Conservation (phyloP, 2,113 vertebrate genomes). For the Pionites leucogaster region DNA sequence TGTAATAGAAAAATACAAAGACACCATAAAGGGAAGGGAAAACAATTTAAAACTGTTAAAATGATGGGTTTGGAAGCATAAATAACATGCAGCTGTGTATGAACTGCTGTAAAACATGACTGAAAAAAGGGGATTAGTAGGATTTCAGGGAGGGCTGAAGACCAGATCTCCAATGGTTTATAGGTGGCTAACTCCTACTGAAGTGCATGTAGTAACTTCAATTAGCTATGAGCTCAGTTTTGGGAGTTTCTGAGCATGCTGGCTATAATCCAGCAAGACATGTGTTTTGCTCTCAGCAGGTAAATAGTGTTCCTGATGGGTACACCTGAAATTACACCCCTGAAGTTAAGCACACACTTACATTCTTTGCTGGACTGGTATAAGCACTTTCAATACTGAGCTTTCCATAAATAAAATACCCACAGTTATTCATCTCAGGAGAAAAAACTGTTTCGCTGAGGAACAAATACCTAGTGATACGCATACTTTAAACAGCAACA, state of each 20-base stretch:
- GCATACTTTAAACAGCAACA: not conserved
- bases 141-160: not conserved
- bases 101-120: not conserved
- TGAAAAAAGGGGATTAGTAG: not conserved
- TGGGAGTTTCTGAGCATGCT: not conserved
- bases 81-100: not conserved
- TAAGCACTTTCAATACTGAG: not conserved
- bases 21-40: not conserved
- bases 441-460: not conserved
- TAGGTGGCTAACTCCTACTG: not conserved
- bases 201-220: not conserved
- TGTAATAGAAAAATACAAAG: not conserved
- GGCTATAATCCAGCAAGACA: not conserved
- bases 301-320: not conserved
- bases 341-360: not conserved
- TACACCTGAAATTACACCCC: not conserved
- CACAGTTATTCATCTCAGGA: not conserved
- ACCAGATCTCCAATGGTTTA: not conserved
- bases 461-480: not conserved
- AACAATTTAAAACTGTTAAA: not conserved
- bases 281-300: not conserved
- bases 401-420: constrained; percentile 21
- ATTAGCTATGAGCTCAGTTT: not conserved
- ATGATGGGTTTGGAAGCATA: not conserved
- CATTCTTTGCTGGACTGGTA: not conserved